These are phyloP conservation scores for Dermatemys mawii DNA, from an alignment of 2,113 vertebrate species.

Conservation along the genomic window DNA sequence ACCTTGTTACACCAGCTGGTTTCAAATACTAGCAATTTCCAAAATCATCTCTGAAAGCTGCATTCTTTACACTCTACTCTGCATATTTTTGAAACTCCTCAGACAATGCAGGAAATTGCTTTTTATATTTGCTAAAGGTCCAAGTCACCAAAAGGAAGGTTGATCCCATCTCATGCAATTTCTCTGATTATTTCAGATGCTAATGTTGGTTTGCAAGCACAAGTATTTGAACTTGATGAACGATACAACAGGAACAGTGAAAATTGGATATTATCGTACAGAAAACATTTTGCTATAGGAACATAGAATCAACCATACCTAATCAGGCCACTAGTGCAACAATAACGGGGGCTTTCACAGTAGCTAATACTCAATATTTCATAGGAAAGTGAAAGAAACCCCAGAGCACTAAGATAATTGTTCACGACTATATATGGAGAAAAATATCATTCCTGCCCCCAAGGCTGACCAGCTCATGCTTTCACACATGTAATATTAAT, in stretches of 20 bases:
- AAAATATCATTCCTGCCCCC: neutral
- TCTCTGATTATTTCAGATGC: slow-evolving; percentile 17
- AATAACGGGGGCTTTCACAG: neutral
- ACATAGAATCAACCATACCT: neutral
- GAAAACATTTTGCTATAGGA: neutral
- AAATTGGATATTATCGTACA: neutral
- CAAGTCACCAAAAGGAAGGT: neutral
- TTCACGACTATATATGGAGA: neutral
- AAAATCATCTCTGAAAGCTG: slow-evolving; percentile 41
- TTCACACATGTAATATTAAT: neutral
- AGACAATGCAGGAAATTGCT: neutral
- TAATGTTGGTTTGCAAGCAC: neutral
- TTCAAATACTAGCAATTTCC: slow-evolving; percentile 67
- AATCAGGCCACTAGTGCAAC: neutral
- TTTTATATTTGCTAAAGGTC: neutral
- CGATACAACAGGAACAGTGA: neutral
- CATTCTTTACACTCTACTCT: slow-evolving; percentile 37
- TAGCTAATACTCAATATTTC: neutral
- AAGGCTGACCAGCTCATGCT: neutral
- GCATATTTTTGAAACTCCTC: slow-evolving; percentile 51
- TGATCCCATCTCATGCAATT: neutral
- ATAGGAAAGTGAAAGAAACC: neutral
- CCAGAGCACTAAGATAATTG: neutral
- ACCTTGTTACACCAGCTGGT: slow-evolving; percentile 58
- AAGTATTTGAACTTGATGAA: slow-evolving; percentile 4